phyloP scores from a whole-genome alignment of 2,888 invertebrate genomes.

The Amphipyra berbera region DNA sequence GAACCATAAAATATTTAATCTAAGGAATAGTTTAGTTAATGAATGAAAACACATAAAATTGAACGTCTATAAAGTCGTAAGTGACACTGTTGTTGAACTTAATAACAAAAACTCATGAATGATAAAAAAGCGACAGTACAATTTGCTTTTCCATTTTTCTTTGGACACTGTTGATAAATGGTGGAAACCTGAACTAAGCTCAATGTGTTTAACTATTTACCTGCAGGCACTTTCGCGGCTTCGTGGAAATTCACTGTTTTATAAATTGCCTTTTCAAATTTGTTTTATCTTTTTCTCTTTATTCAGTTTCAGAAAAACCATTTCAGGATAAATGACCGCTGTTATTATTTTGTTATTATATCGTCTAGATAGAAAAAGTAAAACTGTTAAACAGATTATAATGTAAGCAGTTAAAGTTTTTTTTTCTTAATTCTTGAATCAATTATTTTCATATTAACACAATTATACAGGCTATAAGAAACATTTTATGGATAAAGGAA shows the following conservation, averaged over 20 bases:
- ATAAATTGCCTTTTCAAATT: slow-evolving; percentile 23
- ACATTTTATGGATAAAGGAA: no score
- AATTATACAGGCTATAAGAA: background rate
- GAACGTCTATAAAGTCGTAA: slow-evolving; percentile 10
- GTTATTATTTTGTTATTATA: slow-evolving; percentile 1
- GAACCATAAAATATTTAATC: slow-evolving; percentile 20
- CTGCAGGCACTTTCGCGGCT: slow-evolving; percentile 25
- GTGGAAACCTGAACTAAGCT: slow-evolving; percentile 32
- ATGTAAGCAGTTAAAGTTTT: no score
- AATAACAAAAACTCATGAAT: slow-evolving; percentile 23
- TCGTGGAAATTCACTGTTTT: slow-evolving; percentile 31
- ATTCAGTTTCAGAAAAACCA: background rate
- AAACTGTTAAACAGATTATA: no score
- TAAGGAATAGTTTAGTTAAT: slow-evolving; percentile 6
- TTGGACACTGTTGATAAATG: slow-evolving; percentile 32
- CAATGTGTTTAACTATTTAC: slow-evolving; percentile 43
- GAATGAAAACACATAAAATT: slow-evolving; percentile 9
- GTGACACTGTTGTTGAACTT: slow-evolving; percentile 15
- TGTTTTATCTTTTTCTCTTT: slow-evolving; percentile 11
- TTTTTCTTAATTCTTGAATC: background rate
- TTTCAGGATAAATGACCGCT: slow-evolving; percentile 1
- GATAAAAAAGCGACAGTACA: slow-evolving; percentile 19
- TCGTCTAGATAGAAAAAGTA: background rate
- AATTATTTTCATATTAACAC: no score
- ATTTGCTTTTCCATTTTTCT: slow-evolving; percentile 35